Conservation (phyloP, 2,113 vertebrate species). For the Sphyrna mokarran region DNA sequence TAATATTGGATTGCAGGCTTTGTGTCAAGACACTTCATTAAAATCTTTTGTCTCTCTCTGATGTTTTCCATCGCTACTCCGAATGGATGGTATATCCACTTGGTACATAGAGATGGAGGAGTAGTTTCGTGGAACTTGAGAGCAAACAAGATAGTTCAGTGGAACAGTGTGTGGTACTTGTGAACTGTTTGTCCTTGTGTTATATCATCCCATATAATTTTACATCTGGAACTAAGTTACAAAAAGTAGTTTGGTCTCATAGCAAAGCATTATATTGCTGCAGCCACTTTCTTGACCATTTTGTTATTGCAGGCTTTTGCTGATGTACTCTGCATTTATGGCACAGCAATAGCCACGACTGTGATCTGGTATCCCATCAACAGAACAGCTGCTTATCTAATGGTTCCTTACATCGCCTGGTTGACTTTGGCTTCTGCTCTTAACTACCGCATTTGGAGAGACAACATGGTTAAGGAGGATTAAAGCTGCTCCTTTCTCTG, state of each 20-base stretch:
- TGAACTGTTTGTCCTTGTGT: neutral
- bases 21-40: neutral
- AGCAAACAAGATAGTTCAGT: neutral
- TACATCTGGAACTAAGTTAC: neutral
- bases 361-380: constrained; percentile 58
- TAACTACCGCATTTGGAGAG: constrained; percentile 60
- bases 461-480: constrained; percentile 48
- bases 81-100: neutral
- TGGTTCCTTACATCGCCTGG: constrained; percentile 67
- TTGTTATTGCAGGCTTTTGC: constrained; percentile 51
- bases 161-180: neutral
- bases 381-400: constrained; percentile 55
- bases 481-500: neutral
- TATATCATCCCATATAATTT: neutral
- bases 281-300: too few relatives aligned
- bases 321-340: constrained; percentile 50
- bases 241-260: neutral
- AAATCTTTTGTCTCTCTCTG: neutral
- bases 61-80: neutral
- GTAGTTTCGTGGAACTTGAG: neutral
- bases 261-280: neutral
- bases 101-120: neutral
- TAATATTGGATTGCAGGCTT: neutral
- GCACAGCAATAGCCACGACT: constrained; percentile 50
- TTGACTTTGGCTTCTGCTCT: constrained; percentile 55